Conservation (phyloP, 2,797 vertebrate species). For the Staurois parvus region DNA sequence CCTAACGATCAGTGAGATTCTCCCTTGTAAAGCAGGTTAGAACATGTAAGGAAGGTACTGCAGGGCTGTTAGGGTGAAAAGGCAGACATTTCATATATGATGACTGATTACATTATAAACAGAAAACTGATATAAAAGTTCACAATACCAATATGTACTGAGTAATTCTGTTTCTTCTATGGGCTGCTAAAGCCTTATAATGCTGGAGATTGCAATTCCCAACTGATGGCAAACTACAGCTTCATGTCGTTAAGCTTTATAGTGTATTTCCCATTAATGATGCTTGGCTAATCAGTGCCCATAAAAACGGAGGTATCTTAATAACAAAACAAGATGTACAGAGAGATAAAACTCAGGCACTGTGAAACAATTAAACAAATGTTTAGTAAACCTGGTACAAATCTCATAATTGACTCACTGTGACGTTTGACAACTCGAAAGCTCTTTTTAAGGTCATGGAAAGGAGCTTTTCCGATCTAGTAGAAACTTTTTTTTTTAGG, state of each 20-base stretch:
- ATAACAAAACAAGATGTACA: slow-evolving; percentile 35
- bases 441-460: not conserved
- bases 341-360: slow-evolving; percentile 1
- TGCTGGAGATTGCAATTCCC: slow-evolving; percentile 4
- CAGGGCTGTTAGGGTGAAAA: no score
- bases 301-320: slow-evolving; percentile 20
- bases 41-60: no score
- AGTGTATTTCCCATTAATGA: slow-evolving; percentile 44
- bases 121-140: not conserved
- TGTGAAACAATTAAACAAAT: slow-evolving; percentile 23
- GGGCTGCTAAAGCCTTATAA: not conserved
- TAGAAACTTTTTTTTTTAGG: not conserved
- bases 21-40: no score
- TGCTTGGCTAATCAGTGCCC: slow-evolving; percentile 30
- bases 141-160: not conserved
- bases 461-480: not conserved
- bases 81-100: no score
- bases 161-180: not conserved
- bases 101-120: no score
- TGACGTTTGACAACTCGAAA: not conserved
- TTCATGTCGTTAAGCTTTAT: slow-evolving; percentile 31
- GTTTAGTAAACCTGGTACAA: slow-evolving; percentile 5
- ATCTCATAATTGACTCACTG: not conserved
- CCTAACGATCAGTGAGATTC: no score
- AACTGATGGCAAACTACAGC: not conserved